A percentile compares a stretch with the other conserved stretches of the same genome.
phyloP scores from a whole-genome alignment of 2,797 vertebrate species.

The Tapera naevia region DNA sequence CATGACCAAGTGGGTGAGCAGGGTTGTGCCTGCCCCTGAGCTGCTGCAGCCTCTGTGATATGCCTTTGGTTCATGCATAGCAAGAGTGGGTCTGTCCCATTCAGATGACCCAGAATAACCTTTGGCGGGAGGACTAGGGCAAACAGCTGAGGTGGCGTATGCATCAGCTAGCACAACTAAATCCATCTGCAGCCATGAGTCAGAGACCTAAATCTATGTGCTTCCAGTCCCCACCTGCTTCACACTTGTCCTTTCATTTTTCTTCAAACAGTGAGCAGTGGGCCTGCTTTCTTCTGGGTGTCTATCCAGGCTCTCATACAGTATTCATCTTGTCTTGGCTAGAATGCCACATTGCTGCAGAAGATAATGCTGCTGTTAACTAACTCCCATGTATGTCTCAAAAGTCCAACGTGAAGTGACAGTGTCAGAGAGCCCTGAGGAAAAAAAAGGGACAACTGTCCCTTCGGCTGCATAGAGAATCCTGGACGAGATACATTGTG shows the following conservation, averaged over 20 bases:
- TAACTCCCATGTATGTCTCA: background rate
- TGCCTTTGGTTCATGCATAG: background rate
- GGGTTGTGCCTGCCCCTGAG: background rate
- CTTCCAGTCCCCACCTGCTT: constrained; percentile 20
- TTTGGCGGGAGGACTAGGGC: background rate
- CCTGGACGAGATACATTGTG: background rate
- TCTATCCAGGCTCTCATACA: background rate
- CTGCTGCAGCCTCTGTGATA: background rate
- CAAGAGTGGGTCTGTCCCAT: background rate
- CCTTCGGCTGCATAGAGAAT: background rate
- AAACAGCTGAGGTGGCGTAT: constrained; percentile 30
- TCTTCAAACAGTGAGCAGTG: background rate
- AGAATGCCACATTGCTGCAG: background rate
- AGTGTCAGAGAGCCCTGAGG: background rate
- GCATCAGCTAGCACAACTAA: constrained; percentile 7
- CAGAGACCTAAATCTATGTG: constrained; percentile 25
- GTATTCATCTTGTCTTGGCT: background rate
- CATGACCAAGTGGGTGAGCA: background rate
- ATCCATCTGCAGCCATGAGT: constrained; percentile 28
- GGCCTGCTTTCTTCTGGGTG: background rate
- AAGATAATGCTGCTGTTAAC: background rate
- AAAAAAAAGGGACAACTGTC: background rate
- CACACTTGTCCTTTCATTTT: constrained; percentile 20
- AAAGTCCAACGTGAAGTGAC: background rate
- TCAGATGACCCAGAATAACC: background rate